Base-by-base conservation (phyloP, 2,113 vertebrate species). In the Dasypus novemcinctus region DNA sequence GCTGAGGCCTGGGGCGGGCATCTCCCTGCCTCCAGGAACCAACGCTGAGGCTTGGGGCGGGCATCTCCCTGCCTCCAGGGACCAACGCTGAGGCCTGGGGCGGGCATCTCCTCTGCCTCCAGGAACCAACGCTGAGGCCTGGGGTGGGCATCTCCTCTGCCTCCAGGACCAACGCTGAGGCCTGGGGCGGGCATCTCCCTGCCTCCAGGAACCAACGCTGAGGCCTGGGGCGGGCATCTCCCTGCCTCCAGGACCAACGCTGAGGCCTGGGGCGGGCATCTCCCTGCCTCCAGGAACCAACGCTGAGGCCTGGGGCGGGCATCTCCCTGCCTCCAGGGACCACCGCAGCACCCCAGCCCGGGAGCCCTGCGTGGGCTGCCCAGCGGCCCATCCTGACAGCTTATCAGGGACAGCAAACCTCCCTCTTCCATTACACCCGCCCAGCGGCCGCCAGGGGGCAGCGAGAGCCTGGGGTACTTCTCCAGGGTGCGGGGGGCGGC, bases 301-400 rank as follows among this genome's bases (percentile, higher is more conserved):
- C 7, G 63, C 17, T 2, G 4, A 31, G 49, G 76, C n/a, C 78
- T 57, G 31, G 38, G 38, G 12, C 17, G 17, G 54, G 3, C n/a
- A 63, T 43, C 15, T 0, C 14, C 33, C 41, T 4, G 12, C n/a
- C 68, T 43, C 43, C 31, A 2, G 31, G n/a, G 43, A 14, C 27
- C 1, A 1, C 15, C 0, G 9, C 1, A 33, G 57, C 23, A 1
- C 1, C 27, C 25, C 25, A 25, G 92, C 31, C 76, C n/a, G 61
- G 46, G 38, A 4, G 21, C 46, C 31, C 78, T 5, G 31, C 15
- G 10, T 4, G 27, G 23, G 74, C 82, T 33, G n/a, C 9, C 61
- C 20, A 5, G 63, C 75, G 71, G 31, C 68, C 25, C 23, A 66
- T 1, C 31, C 61, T 0, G 18, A 71, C 43, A 6, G 33, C 5